Base-by-base conservation (phyloP, 2,888 invertebrate species). In the Drosophila anceps region DNA sequence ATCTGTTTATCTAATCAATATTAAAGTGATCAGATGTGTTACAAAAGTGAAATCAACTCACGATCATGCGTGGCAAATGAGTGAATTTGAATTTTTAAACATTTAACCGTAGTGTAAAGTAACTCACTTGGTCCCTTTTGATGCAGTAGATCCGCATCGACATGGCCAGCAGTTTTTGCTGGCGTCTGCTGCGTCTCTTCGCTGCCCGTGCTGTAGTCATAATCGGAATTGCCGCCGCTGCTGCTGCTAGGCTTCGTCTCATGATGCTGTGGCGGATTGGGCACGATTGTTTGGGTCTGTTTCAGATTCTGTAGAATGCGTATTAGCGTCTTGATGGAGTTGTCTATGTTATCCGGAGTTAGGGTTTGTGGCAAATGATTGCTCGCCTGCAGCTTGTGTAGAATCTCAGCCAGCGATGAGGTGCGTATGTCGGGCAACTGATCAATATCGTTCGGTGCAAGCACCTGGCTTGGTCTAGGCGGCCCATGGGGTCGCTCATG, bases 311-410 rank as follows among this genome's bases (percentile, higher is more conserved):
- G 95, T 55, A 97, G 93, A 69, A 97, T 96, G 90, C 95, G 96
- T 15, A 97, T 94, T 67, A 97, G 93, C 0, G 96, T 97, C 90
- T 94, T 95, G 73, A 97, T 96, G 54, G 96, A 97, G 71, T 96
- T 95, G 81, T 96, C 96, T 51, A 97, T 95, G 85, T 97, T 97
- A 78, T 96, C 96, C 60, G 95, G 94, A 6, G 96, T 96, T 31
- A 97, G 94, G 10, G 95, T 95, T 79, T 96, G 95, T 0, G 97
- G 97, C 79, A 97, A 93, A 50, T 96, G 95, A 92, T 96, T 96
- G 81, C 95, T 95, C 20, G 96, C 93, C 91, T 96, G 96, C 33
- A 97, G 93, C 66, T 96, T 95, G 89, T 95, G 95, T 43, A 96
- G 90, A 73, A 97, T 94, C 75, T 95, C 94, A 0, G 94, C 93